Conservation (phyloP, 2,113 vertebrate species). For the Syngnathus scovelli region DNA sequence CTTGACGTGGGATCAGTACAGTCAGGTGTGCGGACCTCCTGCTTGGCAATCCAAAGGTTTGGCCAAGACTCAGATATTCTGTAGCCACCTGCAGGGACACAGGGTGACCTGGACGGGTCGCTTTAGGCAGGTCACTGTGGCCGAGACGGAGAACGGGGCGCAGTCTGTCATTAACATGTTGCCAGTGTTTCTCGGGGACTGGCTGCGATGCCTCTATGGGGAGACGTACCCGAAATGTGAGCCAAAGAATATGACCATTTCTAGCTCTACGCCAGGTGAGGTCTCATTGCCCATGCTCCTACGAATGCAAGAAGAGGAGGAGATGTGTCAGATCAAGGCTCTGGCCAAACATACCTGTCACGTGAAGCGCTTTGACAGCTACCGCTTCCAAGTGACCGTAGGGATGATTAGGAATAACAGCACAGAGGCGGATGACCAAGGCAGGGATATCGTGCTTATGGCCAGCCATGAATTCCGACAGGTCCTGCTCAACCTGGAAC, state of each 20-base stretch:
- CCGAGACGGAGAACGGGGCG: slow-evolving; percentile 89
- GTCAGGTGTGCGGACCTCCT: slow-evolving; percentile 79
- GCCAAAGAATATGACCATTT: slow-evolving; percentile 49
- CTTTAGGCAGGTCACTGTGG: slow-evolving; percentile 85
- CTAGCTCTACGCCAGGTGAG: background rate
- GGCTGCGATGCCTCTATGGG: slow-evolving; percentile 92
- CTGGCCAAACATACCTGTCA: slow-evolving; percentile 87
- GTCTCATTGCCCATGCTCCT: slow-evolving; percentile 35
- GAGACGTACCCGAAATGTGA: slow-evolving; percentile 86
- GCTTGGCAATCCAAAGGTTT: slow-evolving; percentile 89
- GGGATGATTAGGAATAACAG: slow-evolving; percentile 72
- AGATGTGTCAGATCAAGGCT: slow-evolving; percentile 83
- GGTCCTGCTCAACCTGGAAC: slow-evolving; percentile 80
- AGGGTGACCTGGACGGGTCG: slow-evolving; percentile 87
- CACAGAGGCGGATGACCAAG: slow-evolving; percentile 69
- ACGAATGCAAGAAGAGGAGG: slow-evolving; percentile 74
- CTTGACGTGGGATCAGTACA: slow-evolving; percentile 85
- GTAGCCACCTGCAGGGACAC: slow-evolving; percentile 91
- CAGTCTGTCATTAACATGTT: slow-evolving; percentile 88
- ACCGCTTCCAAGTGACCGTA: slow-evolving; percentile 88
- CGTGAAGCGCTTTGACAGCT: slow-evolving; percentile 88
- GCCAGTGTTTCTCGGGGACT: slow-evolving; percentile 82
- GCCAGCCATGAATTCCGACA: slow-evolving; percentile 90
- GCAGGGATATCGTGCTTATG: slow-evolving; percentile 83
- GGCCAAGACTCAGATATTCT: slow-evolving; percentile 90